Percentiles rank a stretch among this genome's conserved stretches.
phyloP scores from a whole-genome alignment of 2,888 invertebrate species.

The Anarsia innoxiella region DNA sequence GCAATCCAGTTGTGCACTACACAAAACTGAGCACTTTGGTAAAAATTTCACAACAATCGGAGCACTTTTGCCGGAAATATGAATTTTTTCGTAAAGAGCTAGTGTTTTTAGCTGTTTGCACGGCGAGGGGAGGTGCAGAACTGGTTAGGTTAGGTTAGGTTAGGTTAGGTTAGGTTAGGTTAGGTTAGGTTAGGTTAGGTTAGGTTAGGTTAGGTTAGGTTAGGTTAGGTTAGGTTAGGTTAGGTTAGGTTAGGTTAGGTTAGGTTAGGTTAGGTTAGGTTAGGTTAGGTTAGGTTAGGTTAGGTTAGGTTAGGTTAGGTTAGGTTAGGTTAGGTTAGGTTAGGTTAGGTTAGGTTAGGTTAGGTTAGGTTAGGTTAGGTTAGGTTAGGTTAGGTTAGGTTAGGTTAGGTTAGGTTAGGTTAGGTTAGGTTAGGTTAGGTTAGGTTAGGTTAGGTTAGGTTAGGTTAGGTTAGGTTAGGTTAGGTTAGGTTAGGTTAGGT shows the following conservation, averaged over 20 bases:
- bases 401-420: constrained; percentile 21
- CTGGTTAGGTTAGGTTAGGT: constrained; percentile 18
- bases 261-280: constrained; percentile 21
- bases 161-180: constrained; percentile 19
- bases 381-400: constrained; percentile 21
- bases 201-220: constrained; percentile 19
- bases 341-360: constrained; percentile 21
- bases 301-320: constrained; percentile 21
- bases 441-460: constrained; percentile 19
- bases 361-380: constrained; percentile 21
- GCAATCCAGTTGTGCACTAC: too few species aligned
- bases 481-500: constrained; percentile 18
- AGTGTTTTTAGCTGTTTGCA: too few species aligned
- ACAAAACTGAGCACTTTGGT: too few species aligned
- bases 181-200: constrained; percentile 21
- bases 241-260: constrained; percentile 19
- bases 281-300: constrained; percentile 21
- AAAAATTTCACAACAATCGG: too few species aligned
- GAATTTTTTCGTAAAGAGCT: too few species aligned
- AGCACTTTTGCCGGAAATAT: too few species aligned
- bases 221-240: constrained; percentile 19
- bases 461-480: constrained; percentile 18
- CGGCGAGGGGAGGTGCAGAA: too few species aligned
- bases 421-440: constrained; percentile 19
- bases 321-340: constrained; percentile 21